Conservation (phyloP, 2,113 vertebrate species). For the Pelusios castaneus region DNA sequence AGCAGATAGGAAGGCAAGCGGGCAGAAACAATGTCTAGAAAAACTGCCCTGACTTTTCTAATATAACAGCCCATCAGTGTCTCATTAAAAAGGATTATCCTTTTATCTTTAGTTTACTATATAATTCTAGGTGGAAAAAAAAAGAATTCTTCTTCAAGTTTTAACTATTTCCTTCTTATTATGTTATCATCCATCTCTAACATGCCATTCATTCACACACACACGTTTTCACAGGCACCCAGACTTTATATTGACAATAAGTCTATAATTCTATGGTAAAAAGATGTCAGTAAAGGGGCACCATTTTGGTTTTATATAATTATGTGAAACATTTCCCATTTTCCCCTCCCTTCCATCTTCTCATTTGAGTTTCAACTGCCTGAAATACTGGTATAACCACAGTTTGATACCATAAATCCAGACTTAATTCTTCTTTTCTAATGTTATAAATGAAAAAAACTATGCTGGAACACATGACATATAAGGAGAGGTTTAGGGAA, state of each 20-base stretch:
- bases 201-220: neutral
- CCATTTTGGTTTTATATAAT: neutral
- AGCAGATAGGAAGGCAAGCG: neutral
- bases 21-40: neutral
- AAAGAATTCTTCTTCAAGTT: neutral
- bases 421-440: neutral
- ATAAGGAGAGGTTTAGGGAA: no score
- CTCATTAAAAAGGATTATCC: neutral
- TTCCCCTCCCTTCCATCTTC: no score
- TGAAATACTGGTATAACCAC: neutral
- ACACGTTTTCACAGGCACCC: neutral
- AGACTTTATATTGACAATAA: neutral
- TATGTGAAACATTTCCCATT: no score
- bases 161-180: neutral
- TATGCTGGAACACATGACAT: neutral
- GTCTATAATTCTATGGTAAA: neutral
- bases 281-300: neutral
- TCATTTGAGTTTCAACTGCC: neutral
- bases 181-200: neutral
- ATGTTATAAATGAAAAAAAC: neutral
- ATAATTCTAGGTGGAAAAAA: neutral
- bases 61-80: neutral
- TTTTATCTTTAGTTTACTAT: neutral
- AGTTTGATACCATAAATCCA: neutral
- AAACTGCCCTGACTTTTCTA: neutral